A percentile compares a stretch with the other conserved stretches of the same genome.
phyloP scores from a whole-genome alignment of 2,113 vertebrate species.

The Embiotoca jacksoni region DNA sequence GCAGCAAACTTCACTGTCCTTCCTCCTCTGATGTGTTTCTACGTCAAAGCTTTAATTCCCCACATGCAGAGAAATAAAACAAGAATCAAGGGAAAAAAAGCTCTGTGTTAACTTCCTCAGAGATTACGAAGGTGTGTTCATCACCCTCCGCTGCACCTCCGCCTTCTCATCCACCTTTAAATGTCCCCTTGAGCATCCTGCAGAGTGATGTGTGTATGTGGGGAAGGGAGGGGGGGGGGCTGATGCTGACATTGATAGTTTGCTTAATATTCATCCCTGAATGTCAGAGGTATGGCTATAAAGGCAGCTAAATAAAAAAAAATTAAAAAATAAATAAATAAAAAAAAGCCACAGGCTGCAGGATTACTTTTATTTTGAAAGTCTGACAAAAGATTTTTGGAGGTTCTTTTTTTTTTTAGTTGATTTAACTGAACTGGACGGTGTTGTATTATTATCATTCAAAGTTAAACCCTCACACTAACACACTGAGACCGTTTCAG shows the following conservation, averaged over 20 bases:
- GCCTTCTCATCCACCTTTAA: constrained; percentile 41
- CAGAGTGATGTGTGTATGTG: not conserved
- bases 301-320: not conserved
- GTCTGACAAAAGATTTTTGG: not conserved
- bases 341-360: constrained; percentile 1
- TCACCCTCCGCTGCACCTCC: not conserved
- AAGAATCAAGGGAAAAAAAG: not conserved
- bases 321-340: too few relatives aligned
- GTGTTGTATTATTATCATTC: not conserved
- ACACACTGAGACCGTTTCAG: not conserved
- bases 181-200: constrained; percentile 62
- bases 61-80: not conserved
- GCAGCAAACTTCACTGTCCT: not conserved
- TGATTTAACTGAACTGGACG: too few relatives aligned
- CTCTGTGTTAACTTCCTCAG: not conserved
- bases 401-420: too few relatives aligned
- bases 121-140: constrained; percentile 13
- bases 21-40: not conserved
- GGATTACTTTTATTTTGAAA: constrained; percentile 9
- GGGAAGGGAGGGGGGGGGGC: not conserved
- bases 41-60: not conserved
- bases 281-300: not conserved
- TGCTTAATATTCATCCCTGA: not conserved
- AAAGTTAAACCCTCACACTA: constrained; percentile 30
- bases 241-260: constrained; percentile 16